These are phyloP conservation scores for Vanessa tameamea DNA, from an alignment of 1,140 invertebrate genomes.

Conservation along the genomic window DNA sequence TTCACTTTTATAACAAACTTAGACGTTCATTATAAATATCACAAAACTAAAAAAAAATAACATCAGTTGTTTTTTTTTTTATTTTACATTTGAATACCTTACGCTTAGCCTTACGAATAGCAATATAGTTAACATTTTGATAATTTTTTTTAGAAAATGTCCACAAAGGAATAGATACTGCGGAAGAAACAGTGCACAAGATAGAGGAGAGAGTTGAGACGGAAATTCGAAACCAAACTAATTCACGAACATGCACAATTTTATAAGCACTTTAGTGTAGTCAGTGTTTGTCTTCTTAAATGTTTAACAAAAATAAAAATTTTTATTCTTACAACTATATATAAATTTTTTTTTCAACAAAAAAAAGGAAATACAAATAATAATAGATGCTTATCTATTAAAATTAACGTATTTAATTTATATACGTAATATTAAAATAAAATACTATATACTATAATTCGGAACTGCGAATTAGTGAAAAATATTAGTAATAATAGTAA, in stretches of 20 bases:
- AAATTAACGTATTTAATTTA: no score
- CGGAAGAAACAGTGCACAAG: constrained; percentile 66
- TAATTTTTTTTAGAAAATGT: constrained; percentile 58
- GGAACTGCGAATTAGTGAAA: no score
- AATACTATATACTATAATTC: no score
- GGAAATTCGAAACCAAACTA: constrained; percentile 72
- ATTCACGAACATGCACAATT: constrained; percentile 74
- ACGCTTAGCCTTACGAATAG: neutral
- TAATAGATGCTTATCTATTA: neutral
- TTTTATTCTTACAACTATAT: constrained; percentile 36
- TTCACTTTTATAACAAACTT: neutral
- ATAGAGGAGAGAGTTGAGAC: constrained; percentile 71
- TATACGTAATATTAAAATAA: no score
- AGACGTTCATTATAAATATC: neutral
- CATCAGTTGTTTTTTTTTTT: no score
- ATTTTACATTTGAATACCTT: no score
- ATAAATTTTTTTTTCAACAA: constrained; percentile 13
- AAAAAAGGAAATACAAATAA: neutral
- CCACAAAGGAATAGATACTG: constrained; percentile 66
- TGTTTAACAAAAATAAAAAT: constrained; percentile 33
- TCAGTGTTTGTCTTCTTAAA: constrained; percentile 44
- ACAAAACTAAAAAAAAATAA: neutral
- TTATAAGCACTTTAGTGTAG: constrained; percentile 53
- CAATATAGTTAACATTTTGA: no score
- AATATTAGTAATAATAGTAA: no score